Base-by-base conservation (phyloP, 2,888 invertebrate species). In the Drosophila maculinotata region DNA sequence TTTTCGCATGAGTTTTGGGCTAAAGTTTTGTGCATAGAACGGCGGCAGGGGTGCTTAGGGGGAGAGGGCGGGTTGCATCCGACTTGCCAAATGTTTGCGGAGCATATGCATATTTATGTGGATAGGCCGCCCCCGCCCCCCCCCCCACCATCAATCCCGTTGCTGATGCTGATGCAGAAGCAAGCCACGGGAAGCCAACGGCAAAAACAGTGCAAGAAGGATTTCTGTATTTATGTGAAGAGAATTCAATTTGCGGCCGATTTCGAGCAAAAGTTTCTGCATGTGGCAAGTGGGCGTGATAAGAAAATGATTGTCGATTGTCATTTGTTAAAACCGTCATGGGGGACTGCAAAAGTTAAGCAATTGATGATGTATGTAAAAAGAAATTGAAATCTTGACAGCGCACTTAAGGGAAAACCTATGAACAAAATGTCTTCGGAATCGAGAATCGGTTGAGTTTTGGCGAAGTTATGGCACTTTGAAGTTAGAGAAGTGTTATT, bases 1-100 rank as follows among this genome's bases (percentile, higher is more conserved):
- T 63, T 83, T 80, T 77, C 74, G 56, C 83, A 76, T 76, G 83
- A 74, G 79, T 83, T 80, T 79, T 33, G 58, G 58, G 51, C 60
- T 14, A 39, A 74, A 74, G 45, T 54, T 74, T 48, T 63, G 41
- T 53, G 38, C 31, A 53, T 7, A 23, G 5, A 10, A 10, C 36
- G 7, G 2, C 1, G 17, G 2, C 1, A 12, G 1, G 15, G 1
- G 7, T 1, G 7, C 20, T 26, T 6, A 8, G 12, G 23, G 14
- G 5, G n/a, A 26, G 23, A 3, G 17, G 33, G 0, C 12, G 28
- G 14, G 17, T 14, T 44, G 53, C 25, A 44, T 59, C 63, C 51
- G 49, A 64, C 76, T 82, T 76, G 74, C 68, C 56, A 76, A 80
- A 80, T 82, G 78, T 83, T 83, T 80, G 69, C 52, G 69, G 38